Evolutionary conservation across 2,888 invertebrate species (phyloP).

Genomic region (Galerucella calmariensis): DNA sequence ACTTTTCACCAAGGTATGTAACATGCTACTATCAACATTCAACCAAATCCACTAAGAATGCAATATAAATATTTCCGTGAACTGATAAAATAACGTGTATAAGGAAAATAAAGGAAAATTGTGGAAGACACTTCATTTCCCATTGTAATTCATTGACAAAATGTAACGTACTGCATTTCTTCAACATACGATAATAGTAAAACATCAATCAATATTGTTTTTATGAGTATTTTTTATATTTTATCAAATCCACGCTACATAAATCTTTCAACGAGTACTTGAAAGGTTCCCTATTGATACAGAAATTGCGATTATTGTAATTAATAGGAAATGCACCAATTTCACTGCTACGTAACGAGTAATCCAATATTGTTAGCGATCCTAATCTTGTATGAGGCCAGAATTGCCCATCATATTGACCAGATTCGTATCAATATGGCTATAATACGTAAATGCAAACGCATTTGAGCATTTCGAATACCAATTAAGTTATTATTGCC

Average conservation of each 20-base stretch:
- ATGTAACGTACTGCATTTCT: no score
- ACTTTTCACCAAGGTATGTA: no score
- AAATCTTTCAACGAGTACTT: slow-evolving; percentile 37
- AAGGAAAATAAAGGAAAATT: no score
- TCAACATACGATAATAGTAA: no score
- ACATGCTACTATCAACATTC: no score
- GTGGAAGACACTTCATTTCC: no score
- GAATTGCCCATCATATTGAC: slow-evolving; percentile 55
- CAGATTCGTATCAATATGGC: slow-evolving; percentile 57
- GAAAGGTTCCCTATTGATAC: slow-evolving; percentile 48
- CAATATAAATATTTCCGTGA: neutral
- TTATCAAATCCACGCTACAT: neutral
- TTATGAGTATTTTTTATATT: neutral
- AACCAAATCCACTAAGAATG: no score
- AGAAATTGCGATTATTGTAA: slow-evolving; percentile 58
- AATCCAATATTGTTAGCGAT: slow-evolving; percentile 61
- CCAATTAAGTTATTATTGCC: slow-evolving; percentile 33
- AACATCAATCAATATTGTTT: no score
- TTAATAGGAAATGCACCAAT: slow-evolving; percentile 64
- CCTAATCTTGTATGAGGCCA: slow-evolving; percentile 56
- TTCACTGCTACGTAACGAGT: slow-evolving; percentile 58
- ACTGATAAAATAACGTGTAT: neutral
- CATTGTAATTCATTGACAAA: no score
- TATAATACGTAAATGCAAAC: slow-evolving; percentile 54
- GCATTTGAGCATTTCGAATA: slow-evolving; percentile 28